Evolutionary conservation across 1,140 invertebrate species (phyloP), one percentile per base, ranked within the genome.

Genomic region (Hyles vespertilio): DNA sequence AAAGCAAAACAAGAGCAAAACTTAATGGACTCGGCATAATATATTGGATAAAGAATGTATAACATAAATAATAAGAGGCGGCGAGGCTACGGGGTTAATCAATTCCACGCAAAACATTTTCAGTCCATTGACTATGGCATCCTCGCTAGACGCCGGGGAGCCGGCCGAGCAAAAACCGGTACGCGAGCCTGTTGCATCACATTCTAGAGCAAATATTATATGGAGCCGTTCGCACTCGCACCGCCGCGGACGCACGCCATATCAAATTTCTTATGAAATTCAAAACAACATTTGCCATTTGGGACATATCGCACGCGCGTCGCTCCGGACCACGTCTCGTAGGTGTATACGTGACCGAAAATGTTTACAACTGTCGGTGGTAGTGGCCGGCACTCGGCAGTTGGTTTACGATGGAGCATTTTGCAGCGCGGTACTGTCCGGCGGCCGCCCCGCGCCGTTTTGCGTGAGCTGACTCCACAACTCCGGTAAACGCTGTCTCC

Each of bases 131-230:
- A 81, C 62, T 74, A 72, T 63, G 59, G 56, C 61, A 64, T 68
- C 59, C 69, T 63, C 58, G 76, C 81, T 70, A 87, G 84, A 87
- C 84, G 72, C 57, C 61, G 72, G 58, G 84, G 84, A 84, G 84
- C 84, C 84, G 68, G 61, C 61, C 63, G 73, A 68, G 59, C 65
- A 55, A 63, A 70, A 83, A 85, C 82, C 81, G 79, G 82, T 85
- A 78, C 60, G 34, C 52, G 32, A 22, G 56, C 59, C 67, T 77
- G 72, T 81, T 79, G 74, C 76, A 79, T 78, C 70, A 73, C 69
- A 71, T 65, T 67, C 63, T 61, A 67, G 40, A 67, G 67, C 69
- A 82, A 74, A 52, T 56, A 56, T 46, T 61, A 51, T 34, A 56
- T 46, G 32, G 40, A 8, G 5, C 36, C 36, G 8, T 2, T 40